These are phyloP conservation scores for Sipha maydis DNA, from an alignment of 2,888 invertebrate species.

Conservation along the genomic window DNA sequence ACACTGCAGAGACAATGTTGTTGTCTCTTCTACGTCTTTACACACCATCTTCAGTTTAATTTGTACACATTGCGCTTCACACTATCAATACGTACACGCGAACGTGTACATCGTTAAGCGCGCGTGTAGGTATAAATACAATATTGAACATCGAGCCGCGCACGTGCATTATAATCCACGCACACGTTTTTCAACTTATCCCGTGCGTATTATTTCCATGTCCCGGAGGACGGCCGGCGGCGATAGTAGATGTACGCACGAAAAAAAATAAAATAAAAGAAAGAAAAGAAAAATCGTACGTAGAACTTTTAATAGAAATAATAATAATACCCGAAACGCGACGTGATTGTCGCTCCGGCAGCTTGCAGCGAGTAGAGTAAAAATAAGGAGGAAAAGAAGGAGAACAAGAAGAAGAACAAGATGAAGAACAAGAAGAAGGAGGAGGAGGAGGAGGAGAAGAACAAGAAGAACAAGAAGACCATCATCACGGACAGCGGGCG, in stretches of 20 bases:
- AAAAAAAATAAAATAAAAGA: neutral
- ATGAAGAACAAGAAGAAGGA: neutral
- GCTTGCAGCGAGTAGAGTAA: too few relatives aligned
- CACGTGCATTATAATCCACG: neutral
- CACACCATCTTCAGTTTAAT: neutral
- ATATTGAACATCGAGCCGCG: neutral
- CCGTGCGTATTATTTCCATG: neutral
- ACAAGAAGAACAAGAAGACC: neutral
- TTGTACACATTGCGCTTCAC: neutral
- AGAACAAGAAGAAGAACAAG: neutral
- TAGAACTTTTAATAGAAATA: neutral
- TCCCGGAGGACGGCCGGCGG: neutral
- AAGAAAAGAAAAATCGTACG: constrained; percentile 4
- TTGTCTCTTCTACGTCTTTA: constrained; percentile 19
- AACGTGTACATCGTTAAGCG: neutral
- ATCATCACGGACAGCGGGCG: neutral
- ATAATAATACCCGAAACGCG: neutral
- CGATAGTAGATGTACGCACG: neutral
- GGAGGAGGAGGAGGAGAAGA: neutral
- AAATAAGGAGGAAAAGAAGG: neutral
- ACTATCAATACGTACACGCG: neutral
- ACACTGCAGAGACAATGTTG: neutral
- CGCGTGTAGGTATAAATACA: neutral
- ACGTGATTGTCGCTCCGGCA: neutral
- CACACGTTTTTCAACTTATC: neutral